These are phyloP conservation scores for Saccostrea cuccullata DNA, from an alignment of 1,140 invertebrate genomes.

Conservation along the genomic window DNA sequence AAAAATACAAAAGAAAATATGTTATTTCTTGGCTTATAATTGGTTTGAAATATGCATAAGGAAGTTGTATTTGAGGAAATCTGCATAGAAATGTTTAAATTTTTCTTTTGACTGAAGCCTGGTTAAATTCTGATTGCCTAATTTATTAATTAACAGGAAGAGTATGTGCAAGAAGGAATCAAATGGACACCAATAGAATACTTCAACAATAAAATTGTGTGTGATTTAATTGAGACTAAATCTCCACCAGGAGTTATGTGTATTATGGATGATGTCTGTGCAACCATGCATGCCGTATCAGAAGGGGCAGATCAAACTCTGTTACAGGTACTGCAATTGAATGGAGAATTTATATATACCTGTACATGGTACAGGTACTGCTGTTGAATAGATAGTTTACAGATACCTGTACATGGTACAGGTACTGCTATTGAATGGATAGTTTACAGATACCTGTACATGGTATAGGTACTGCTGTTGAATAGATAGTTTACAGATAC, in stretches of 20 bases:
- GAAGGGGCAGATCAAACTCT: slow-evolving; percentile 83
- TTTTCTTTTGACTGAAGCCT: no score
- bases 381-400: background rate
- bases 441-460: slow-evolving; percentile 68
- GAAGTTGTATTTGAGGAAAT: no score
- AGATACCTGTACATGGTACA: slow-evolving; percentile 79
- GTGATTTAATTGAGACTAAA: slow-evolving; percentile 84
- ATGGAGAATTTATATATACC: background rate
- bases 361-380: slow-evolving; percentile 76
- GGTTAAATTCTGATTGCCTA: background rate
- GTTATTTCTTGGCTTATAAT: no score
- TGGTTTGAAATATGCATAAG: no score
- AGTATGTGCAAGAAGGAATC: slow-evolving; percentile 87
- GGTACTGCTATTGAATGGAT: slow-evolving; percentile 51
- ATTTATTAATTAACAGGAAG: slow-evolving; percentile 80
- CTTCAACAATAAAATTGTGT: slow-evolving; percentile 88
- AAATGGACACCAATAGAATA: slow-evolving; percentile 88
- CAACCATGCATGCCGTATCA: slow-evolving; percentile 86
- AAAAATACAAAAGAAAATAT: no score
- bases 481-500: background rate
- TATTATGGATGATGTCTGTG: slow-evolving; percentile 87
- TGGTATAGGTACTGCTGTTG: slow-evolving; percentile 65
- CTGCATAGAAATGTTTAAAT: no score
- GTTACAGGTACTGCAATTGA: slow-evolving; percentile 60
- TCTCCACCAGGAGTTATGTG: slow-evolving; percentile 82